Percentiles rank a stretch among this genome's conserved stretches.
These are phyloP conservation scores for Novumbra hubbsi DNA, from an alignment of 2,797 vertebrate species.

Conservation along the genomic window DNA sequence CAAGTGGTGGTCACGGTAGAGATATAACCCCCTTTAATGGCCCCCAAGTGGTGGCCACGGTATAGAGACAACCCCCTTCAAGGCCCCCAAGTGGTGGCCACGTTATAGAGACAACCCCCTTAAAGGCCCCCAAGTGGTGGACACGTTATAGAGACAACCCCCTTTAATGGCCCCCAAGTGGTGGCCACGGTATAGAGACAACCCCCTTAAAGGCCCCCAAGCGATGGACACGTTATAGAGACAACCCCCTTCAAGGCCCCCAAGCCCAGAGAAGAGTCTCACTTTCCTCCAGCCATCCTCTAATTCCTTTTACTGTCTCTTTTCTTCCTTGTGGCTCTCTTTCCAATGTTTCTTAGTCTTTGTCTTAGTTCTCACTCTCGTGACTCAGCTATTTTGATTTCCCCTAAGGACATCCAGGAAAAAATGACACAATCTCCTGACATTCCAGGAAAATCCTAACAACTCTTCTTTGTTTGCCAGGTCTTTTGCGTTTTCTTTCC, in stretches of 20 bases:
- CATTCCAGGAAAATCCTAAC: too few relatives aligned
- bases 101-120: not conserved
- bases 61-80: not conserved
- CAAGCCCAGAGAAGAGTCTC: not conserved
- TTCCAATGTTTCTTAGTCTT: slow-evolving; percentile 38
- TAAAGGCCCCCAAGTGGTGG: not conserved
- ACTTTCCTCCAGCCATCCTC: not conserved
- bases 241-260: not conserved
- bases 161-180: not conserved
- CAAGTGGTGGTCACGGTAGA: not conserved
- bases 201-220: not conserved
- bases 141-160: slow-evolving; percentile 1
- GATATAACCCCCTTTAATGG: not conserved
- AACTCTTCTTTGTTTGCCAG: too few relatives aligned
- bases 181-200: slow-evolving; percentile 4
- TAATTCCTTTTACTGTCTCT: slow-evolving; percentile 13
- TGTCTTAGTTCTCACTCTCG: slow-evolving; percentile 15
- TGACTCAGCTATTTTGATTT: slow-evolving; percentile 37
- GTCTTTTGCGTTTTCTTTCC: too few relatives aligned
- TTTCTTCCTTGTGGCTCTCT: slow-evolving; percentile 18
- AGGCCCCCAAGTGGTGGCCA: not conserved
- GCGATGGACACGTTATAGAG: slow-evolving; percentile 1
- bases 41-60: not conserved
- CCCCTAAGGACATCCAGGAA: too few relatives aligned
- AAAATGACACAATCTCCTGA: too few relatives aligned